Evolutionary conservation across 2,113 vertebrate genomes (phyloP), one percentile per base, ranked within the genome.

Genomic region (Cebidichthys violaceus): DNA sequence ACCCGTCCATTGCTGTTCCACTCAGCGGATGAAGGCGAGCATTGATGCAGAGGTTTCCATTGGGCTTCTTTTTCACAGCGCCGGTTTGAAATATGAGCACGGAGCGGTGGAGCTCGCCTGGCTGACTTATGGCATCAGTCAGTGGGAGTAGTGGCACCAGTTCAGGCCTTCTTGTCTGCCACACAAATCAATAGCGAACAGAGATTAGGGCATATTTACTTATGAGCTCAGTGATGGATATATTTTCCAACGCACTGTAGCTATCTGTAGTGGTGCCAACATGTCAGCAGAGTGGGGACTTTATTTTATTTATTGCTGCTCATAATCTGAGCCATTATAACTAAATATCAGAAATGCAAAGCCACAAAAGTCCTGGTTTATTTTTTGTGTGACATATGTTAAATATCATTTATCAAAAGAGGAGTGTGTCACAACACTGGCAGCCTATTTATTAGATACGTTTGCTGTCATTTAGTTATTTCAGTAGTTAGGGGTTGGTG

Each of bases 171-270:
- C 76, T 57, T 70, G 61, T 87, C 83, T 72, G 73, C 75, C 77
- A 37, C 84, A 65, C 79, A 61, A 87, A 84, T 88, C 90, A 85
- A 89, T 77, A 74, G 55, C 71, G 81, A 87, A 54, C 75, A 60
- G 79, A 81, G 75, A 82, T 86, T 79, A 77, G 37, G 29, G 73
- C 75, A 37, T 79, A 85, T 80, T 87, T 85, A 81, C 83, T 87
- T 37, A 60, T 74, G 81, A 37, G 73, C 73, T 54, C 65, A 52
- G 75, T 79, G 88, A 90, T 79, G 76, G 85, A 90, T 83, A 61
- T 33, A 47, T 77, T 79, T 89, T 76, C 77, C 80, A 71, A 45
- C 74, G 33, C 72, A 78, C 70, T 77, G 81, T 68, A 70, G 80
- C 39, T 77, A 29, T 79, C 72, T 85, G 60, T 68, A 47, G 75